phyloP scores from a whole-genome alignment of 2,797 vertebrate genomes.

The Epinephelus malabaricus region DNA sequence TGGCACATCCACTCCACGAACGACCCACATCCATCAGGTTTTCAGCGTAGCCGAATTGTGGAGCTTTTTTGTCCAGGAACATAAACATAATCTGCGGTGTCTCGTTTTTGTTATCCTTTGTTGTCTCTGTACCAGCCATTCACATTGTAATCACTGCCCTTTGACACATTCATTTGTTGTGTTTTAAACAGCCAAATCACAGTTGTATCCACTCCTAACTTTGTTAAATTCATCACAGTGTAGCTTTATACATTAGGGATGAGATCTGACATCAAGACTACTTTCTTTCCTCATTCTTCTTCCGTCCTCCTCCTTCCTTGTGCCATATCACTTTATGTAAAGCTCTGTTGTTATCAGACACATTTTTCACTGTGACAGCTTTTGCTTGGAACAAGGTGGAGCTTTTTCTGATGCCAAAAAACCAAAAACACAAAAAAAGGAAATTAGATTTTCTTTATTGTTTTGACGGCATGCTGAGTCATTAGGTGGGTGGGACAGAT shows the following conservation, averaged over 20 bases:
- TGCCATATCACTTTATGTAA: constrained; percentile 1
- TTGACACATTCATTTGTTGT: neutral
- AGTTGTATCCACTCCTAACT: neutral
- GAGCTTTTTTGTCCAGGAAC: neutral
- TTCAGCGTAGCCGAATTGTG: neutral
- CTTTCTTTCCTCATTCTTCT: constrained; percentile 6
- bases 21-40: too few species aligned
- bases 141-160: neutral
- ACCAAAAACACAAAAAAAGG: neutral
- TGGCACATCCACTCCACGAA: too few species aligned
- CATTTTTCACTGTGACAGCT: constrained; percentile 8
- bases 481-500: constrained; percentile 35
- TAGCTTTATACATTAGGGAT: neutral
- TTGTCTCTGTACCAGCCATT: neutral
- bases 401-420: constrained; percentile 30
- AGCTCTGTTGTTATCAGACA: constrained; percentile 14
- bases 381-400: neutral
- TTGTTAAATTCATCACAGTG: neutral
- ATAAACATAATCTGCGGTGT: neutral
- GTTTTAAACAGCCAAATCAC: neutral
- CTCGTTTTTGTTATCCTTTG: neutral
- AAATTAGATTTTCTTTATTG: neutral
- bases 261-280: neutral
- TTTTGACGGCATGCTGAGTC: constrained; percentile 50
- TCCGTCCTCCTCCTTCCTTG: neutral